phyloP scores from a whole-genome alignment of 2,888 invertebrate species.

The Chironomus tentans region DNA sequence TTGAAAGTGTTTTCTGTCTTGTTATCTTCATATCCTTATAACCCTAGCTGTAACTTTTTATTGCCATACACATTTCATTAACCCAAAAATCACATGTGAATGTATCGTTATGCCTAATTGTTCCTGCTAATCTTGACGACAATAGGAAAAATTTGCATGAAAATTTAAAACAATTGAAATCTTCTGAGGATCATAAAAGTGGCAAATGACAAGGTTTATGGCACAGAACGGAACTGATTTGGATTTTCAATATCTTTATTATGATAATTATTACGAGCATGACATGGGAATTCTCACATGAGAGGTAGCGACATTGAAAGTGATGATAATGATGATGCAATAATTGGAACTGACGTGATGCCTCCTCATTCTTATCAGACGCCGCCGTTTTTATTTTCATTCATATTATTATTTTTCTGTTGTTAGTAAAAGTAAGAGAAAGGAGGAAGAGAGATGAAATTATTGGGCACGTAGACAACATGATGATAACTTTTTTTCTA shows the following conservation, averaged over 20 bases:
- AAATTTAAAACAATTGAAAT: conserved; percentile 4
- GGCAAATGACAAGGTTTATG: neutral
- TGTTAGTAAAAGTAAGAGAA: neutral
- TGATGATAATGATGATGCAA: conserved; percentile 6
- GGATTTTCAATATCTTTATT: no score
- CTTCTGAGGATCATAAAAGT: neutral
- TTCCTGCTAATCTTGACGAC: neutral
- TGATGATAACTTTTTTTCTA: neutral
- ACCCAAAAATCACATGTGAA: neutral
- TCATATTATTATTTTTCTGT: neutral
- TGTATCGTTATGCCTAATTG: neutral
- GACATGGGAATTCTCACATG: neutral
- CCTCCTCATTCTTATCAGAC: neutral
- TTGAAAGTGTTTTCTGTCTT: neutral
- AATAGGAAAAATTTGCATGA: neutral
- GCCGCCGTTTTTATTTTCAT: neutral
- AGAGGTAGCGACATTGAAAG: neutral
- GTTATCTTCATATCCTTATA: neutral
- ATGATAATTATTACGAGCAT: neutral
- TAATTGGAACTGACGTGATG: conserved; percentile 16
- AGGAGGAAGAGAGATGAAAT: neutral
- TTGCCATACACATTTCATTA: neutral
- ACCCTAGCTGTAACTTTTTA: neutral
- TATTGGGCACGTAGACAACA: conserved; percentile 11
- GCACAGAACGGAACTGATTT: neutral